A percentile compares a stretch with the other conserved stretches of the same genome.
phyloP scores from a whole-genome alignment of 2,888 invertebrate genomes.

The Allygus modestus region DNA sequence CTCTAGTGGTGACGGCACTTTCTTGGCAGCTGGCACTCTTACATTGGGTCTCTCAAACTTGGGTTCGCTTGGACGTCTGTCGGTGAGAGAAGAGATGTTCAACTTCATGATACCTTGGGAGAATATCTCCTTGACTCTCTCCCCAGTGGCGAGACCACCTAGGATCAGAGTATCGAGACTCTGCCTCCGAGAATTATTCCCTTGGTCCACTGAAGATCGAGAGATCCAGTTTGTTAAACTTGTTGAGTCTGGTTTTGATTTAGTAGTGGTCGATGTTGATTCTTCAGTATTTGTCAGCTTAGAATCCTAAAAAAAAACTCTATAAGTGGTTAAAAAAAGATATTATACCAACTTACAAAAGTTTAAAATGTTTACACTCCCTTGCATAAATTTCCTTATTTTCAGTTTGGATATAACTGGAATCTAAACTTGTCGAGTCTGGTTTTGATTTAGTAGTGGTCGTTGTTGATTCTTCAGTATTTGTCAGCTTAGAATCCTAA shows the following conservation, averaged over 20 bases:
- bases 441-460: constrained; percentile 72
- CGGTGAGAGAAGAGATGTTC: constrained; percentile 83
- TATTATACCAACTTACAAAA: background rate
- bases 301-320: constrained; percentile 48
- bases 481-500: constrained; percentile 53
- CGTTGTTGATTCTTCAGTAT: constrained; percentile 39
- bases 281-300: constrained; percentile 49
- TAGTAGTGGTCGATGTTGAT: constrained; percentile 6
- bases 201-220: constrained; percentile 75
- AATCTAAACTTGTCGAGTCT: constrained; percentile 76
- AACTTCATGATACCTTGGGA: constrained; percentile 86
- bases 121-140: constrained; percentile 89
- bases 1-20: constrained; percentile 79
- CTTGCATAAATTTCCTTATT: too few species aligned
- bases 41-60: constrained; percentile 72
- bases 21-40: constrained; percentile 72
- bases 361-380: too few species aligned
- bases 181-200: constrained; percentile 77
- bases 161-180: constrained; percentile 85
- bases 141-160: constrained; percentile 82
- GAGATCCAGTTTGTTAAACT: constrained; percentile 78
- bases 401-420: too few species aligned
- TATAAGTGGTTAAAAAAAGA: too few species aligned
- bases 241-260: constrained; percentile 75
- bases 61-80: constrained; percentile 85